Evolutionary conservation across 2,888 invertebrate species (phyloP), one percentile per base, ranked within the genome.

Genomic region (Tetragnatha montana): DNA sequence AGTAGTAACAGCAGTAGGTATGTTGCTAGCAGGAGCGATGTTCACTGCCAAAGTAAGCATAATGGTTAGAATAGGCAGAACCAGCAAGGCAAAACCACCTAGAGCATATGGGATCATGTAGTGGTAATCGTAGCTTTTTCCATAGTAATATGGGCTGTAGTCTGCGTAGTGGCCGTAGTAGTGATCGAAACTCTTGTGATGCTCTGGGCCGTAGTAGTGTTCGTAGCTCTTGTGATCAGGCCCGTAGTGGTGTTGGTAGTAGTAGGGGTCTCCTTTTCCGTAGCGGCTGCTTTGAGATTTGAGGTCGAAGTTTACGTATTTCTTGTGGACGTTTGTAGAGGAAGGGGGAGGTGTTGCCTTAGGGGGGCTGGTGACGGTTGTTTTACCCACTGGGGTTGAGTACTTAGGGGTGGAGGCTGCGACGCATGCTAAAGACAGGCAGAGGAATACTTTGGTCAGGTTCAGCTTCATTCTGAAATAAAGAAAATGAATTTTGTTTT

Each of bases 1-100:
- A 6, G 87, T 87, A 6, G 90, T 87, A 17, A 87, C 84, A 35
- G 90, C 90, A 17, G 90, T 90, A 35, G 90, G 90, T 19, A 90
- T 90, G 70, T 73, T 84, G 35, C 80, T 81, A 0, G 83, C 87
- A 6, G 90, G 90, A 10, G 87, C 87, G 22, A 90, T 87, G 69
- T 90, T 90, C 3, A 90, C 90, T 14, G 86, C 83, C 49, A 90
- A 69, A 21, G 90, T 90, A 3, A 90, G 81, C 75, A 90, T 47
- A 49, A 90, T 21, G 21, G 87, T 84, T 14, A 87, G 17, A 8
- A 87, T 12, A 4, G 90, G 90, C 17, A 90, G 84, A n/a, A 90
- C 12, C 10, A 87, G n/a, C 75, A 90, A 68, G 17, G 74, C 90
- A 14, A 90, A 84, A 1, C 90, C 90, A 35, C 87, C 90, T 17